Conservation (phyloP, 2,888 invertebrate species). For the Xestia xanthographa region DNA sequence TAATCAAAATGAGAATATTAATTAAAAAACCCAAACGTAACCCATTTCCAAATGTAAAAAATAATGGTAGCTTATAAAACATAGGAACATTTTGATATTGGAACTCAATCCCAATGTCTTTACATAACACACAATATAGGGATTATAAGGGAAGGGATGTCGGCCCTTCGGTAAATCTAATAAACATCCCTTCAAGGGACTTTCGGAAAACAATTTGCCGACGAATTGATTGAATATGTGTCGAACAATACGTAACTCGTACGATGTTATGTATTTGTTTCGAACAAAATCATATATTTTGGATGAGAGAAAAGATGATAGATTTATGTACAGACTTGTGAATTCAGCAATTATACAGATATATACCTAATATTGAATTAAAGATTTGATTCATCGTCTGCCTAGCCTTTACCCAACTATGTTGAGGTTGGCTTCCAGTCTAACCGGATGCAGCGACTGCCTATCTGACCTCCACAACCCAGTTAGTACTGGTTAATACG, state of each 20-base stretch:
- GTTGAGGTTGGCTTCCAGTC: no score
- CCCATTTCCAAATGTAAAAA: neutral
- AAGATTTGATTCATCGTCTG: neutral
- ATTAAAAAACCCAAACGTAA: neutral
- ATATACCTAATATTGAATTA: neutral
- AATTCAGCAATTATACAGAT: neutral
- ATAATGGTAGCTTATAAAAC: neutral
- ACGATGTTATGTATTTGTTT: slow-evolving; percentile 30
- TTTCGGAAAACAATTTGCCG: slow-evolving; percentile 83
- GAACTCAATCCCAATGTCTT: slow-evolving; percentile 37
- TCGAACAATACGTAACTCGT: slow-evolving; percentile 47
- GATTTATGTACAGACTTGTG: neutral
- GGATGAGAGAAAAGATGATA: neutral
- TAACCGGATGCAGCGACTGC: no score
- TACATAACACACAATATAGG: slow-evolving; percentile 60
- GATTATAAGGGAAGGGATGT: slow-evolving; percentile 72
- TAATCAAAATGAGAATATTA: neutral
- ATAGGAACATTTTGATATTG: slow-evolving; percentile 30
- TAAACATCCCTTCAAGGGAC: slow-evolving; percentile 83
- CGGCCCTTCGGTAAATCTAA: slow-evolving; percentile 82
- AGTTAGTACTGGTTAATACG: no score
- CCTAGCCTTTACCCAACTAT: no score
- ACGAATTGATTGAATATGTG: slow-evolving; percentile 75
- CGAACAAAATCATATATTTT: slow-evolving; percentile 7
- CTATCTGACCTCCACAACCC: no score